Evolutionary conservation across 2,797 vertebrate genomes (phyloP), one percentile per base, ranked within the genome.

Genomic region (Melanotaenia parkinsoni): DNA sequence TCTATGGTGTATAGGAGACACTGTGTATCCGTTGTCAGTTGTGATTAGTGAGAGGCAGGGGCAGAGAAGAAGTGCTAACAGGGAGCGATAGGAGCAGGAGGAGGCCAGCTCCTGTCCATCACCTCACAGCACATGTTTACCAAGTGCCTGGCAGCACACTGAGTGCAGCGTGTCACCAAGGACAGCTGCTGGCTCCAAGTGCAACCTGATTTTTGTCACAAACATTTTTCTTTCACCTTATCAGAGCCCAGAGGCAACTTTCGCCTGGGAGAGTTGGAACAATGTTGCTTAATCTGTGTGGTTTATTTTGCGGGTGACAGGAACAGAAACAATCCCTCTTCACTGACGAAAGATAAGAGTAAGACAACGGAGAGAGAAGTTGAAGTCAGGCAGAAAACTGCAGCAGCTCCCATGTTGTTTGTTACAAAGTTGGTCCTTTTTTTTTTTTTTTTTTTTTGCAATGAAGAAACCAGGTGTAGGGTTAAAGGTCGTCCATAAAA

Each of bases 51-150:
- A 76, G 63, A 72, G 68, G 71, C 75, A 70, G 53, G 70, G 73
- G 75, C 80, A 82, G 76, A 87, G 79, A 67, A 63, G 78, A 79
- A 63, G 77, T 18, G 76, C 77, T 88, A 90, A 89, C 87, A 85
- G 85, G 57, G 83, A 87, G 81, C 8, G 87, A 92, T 89, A 82
- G 89, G 77, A 88, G 79, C 79, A 77, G 64, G 77, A 79, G 77
- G 82, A 88, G 89, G 85, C 80, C 79, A 72, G 76, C 85, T 78
- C 85, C 85, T 76, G 89, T 90, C 90, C 79, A 66, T 91, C 90
- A 88, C 71, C 82, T 77, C 72, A 80, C 81, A 85, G 67, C 84
- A 76, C 82, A 84, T 68, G 76, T 76, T 83, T 79, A 28, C 77
- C 14, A 38, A 63, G 66, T 56, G 72, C 76, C 86, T 80, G 74